phyloP scores from a whole-genome alignment of 2,888 invertebrate species.

The Euplexia lucipara region DNA sequence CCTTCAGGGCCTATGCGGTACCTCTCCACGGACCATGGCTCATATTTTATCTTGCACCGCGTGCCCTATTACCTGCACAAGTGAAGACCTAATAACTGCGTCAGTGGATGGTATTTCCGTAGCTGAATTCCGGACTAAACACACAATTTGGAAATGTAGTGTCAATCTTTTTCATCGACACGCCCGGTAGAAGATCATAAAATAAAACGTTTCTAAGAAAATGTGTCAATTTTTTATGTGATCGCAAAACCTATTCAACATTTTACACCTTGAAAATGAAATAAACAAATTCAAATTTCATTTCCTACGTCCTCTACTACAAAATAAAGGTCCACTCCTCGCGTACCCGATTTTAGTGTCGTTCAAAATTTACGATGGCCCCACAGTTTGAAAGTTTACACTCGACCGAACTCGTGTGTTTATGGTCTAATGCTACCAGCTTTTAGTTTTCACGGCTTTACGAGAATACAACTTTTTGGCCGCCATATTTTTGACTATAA shows the following conservation, averaged over 20 bases:
- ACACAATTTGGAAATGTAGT: no score
- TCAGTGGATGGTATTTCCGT: no score
- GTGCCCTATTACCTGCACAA: no score
- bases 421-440: conserved; percentile 44
- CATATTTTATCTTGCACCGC: no score
- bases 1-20: no score
- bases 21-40: no score
- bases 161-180: no score
- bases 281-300: conserved; percentile 8
- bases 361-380: conserved; percentile 58
- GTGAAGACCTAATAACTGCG: no score
- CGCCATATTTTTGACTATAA: conserved; percentile 30
- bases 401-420: conserved; percentile 34
- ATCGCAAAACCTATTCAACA: background rate
- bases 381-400: conserved; percentile 54
- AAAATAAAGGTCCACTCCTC: conserved; percentile 44
- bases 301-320: conserved; percentile 13
- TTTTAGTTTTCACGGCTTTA: conserved; percentile 49
- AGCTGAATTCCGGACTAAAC: no score
- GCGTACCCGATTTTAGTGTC: conserved; percentile 52
- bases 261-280: background rate
- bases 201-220: no score
- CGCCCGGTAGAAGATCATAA: no score
- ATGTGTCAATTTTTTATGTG: background rate
- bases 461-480: conserved; percentile 27